These are phyloP conservation scores for Trachymyrmex septentrionalis DNA, from an alignment of 1,140 invertebrate genomes.

Conservation along the genomic window DNA sequence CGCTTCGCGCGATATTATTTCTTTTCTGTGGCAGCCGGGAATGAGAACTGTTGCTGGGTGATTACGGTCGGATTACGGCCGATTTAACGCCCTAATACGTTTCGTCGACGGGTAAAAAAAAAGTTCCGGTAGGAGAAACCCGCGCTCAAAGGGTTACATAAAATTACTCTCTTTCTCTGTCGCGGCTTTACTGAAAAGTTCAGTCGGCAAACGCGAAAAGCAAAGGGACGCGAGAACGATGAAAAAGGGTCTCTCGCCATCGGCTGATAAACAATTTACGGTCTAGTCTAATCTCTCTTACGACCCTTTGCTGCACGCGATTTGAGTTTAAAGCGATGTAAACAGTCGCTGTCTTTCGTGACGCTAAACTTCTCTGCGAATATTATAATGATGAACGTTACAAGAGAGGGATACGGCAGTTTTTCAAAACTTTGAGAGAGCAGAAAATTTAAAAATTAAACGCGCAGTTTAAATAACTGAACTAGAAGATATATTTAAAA, in stretches of 20 bases:
- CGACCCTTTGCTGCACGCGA: constrained; percentile 17
- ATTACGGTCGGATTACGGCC: constrained; percentile 51
- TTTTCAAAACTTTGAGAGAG: background rate
- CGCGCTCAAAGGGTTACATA: constrained; percentile 33
- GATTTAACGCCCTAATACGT: constrained; percentile 63
- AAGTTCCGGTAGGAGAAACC: constrained; percentile 42
- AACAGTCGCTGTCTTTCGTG: constrained; percentile 5
- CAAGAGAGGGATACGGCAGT: background rate
- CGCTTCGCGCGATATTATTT: constrained; percentile 24
- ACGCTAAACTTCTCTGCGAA: constrained; percentile 8
- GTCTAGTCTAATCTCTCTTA: constrained; percentile 38
- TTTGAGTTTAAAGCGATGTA: constrained; percentile 41
- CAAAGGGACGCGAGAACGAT: constrained; percentile 46
- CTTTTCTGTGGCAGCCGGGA: background rate
- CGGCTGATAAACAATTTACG: constrained; percentile 42
- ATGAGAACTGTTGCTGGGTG: constrained; percentile 56
- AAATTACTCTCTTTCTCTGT: constrained; percentile 40
- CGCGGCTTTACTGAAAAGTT: constrained; percentile 43
- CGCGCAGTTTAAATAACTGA: no score
- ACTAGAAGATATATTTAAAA: no score
- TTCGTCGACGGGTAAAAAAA: constrained; percentile 26
- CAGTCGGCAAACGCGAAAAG: constrained; percentile 33
- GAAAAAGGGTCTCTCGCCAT: constrained; percentile 43
- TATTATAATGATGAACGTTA: background rate
- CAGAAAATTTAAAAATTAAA: background rate